A percentile compares a stretch with the other conserved stretches of the same genome.
phyloP scores from a whole-genome alignment of 2,113 vertebrate species.

The Heterocephalus glaber region DNA sequence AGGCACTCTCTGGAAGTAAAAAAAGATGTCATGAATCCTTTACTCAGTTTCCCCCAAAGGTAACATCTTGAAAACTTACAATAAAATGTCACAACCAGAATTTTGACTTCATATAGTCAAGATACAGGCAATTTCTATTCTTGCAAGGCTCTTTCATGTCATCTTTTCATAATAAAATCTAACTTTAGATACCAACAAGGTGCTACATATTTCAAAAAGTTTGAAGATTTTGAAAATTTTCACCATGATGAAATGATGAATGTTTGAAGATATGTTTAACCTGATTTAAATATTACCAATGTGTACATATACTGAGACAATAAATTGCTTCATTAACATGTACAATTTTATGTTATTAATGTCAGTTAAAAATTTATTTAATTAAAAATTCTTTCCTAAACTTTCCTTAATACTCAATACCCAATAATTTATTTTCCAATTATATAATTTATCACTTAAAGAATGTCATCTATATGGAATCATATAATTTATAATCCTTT shows the following conservation, averaged over 20 bases:
- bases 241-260: not conserved
- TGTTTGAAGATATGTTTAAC: not conserved
- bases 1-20: not conserved
- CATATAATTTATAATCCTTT: not conserved
- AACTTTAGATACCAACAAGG: not conserved
- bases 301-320: not conserved
- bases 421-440: not conserved
- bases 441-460: not conserved
- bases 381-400: not conserved
- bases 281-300: not conserved
- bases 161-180: not conserved
- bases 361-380: not conserved
- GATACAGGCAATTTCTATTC: not conserved
- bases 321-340: not conserved
- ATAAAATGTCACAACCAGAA: not conserved
- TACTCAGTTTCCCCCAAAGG: not conserved
- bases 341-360: not conserved
- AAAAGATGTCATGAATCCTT: not conserved
- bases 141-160: not conserved
- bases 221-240: too few species aligned
- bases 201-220: not conserved
- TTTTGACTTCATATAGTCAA: not conserved
- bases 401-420: not conserved
- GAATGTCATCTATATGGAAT: not conserved
- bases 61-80: not conserved